These are phyloP conservation scores for Carassius gibelio DNA, from an alignment of 2,113 vertebrate genomes.

Conservation along the genomic window DNA sequence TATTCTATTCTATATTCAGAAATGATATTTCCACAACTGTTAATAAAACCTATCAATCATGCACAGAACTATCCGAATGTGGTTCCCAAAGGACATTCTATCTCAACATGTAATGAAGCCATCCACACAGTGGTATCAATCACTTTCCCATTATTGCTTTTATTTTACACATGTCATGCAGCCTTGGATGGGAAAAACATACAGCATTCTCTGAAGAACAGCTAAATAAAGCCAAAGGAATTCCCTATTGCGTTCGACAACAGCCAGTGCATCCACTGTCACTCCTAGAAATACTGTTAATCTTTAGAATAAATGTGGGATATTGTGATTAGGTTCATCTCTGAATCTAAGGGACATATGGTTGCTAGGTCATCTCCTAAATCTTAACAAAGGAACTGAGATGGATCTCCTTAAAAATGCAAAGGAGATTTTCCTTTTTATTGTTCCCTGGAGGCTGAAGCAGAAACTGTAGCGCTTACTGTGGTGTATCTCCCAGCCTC, in stretches of 20 bases:
- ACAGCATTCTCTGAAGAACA: constrained; percentile 51
- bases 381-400: not conserved
- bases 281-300: not conserved
- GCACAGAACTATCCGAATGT: constrained; percentile 23
- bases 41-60: constrained; percentile 43
- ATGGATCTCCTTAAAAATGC: not conserved
- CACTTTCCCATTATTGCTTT: constrained; percentile 48
- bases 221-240: constrained; percentile 4
- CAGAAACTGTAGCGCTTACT: not conserved
- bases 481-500: not conserved
- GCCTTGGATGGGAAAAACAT: constrained; percentile 34
- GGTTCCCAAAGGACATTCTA: constrained; percentile 37
- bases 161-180: constrained; percentile 47
- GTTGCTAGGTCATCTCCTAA: not conserved
- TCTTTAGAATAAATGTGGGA: not conserved
- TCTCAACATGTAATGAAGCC: constrained; percentile 54
- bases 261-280: not conserved
- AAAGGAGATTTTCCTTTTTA: not conserved
- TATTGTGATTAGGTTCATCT: not conserved
- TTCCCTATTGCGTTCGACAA: not conserved
- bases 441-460: not conserved
- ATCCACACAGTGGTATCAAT: constrained; percentile 55
- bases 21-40: constrained; percentile 10
- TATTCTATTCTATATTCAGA: not conserved
- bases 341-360: not conserved